Conservation (phyloP, 2,888 invertebrate genomes). For the Pristionchus exspectatus region DNA sequence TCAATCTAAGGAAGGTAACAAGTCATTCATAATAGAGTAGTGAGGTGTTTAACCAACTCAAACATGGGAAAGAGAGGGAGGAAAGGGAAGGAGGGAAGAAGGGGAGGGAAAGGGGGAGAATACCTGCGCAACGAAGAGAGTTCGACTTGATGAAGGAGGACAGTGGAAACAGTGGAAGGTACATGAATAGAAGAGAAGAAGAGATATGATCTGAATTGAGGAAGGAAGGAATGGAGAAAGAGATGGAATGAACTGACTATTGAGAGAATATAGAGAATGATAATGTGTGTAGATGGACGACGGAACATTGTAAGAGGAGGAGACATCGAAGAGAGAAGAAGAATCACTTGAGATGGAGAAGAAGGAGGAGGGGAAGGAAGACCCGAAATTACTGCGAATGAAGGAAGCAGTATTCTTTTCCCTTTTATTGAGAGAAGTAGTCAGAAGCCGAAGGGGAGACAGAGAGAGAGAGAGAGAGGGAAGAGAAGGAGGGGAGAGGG, state of each 20-base stretch:
- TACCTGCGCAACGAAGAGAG: not conserved
- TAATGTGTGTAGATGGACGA: not conserved
- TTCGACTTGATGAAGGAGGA: not conserved
- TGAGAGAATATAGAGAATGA: constrained; percentile 31
- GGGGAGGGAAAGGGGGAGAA: not conserved
- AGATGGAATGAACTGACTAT: constrained; percentile 19
- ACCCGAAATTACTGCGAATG: constrained; percentile 23
- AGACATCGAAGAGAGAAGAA: not conserved
- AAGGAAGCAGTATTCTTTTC: constrained; percentile 19
- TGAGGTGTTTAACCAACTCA: constrained; percentile 25
- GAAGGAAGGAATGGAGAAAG: not conserved
- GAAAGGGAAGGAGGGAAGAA: not conserved
- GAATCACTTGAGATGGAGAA: not conserved
- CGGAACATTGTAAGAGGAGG: not conserved
- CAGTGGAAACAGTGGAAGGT: constrained; percentile 23
- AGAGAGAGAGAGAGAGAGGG: not conserved
- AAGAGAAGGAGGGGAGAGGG: not conserved
- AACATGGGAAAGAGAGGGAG: not conserved
- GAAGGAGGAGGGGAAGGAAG: constrained; percentile 28
- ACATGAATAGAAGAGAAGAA: constrained; percentile 51
- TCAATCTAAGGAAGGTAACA: constrained; percentile 39
- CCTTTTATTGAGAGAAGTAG: constrained; percentile 42
- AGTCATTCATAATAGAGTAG: constrained; percentile 46
- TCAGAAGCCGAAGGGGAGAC: not conserved
- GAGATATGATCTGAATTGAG: constrained; percentile 50